Base-by-base conservation (phyloP, 37 sponge, comb jelly and placozoan species). In the Hexactinellida sp. region DNA sequence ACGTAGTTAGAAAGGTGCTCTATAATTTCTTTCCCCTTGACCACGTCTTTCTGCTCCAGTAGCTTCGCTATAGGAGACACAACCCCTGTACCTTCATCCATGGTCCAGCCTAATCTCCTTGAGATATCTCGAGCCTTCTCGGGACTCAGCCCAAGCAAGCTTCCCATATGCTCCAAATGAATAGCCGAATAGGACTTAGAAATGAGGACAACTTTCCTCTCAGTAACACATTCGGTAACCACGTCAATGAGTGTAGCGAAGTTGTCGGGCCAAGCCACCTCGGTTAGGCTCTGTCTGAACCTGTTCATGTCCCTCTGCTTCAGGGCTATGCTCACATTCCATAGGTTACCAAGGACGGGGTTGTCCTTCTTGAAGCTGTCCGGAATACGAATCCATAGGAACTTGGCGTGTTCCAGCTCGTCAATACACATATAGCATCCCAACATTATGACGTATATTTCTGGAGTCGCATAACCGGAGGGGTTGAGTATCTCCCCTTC, bases 371-470 rank as follows among this genome's bases (percentile, higher is more conserved):
- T 63, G 76, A 63, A 63, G 76, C 3, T 25, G 13, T 63, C 76
- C 5, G 76, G 76, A 32, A 63, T 63, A 3, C 76, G 25, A n/a
- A 28, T n/a, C 76, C 76, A 63, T 10, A 63, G 76, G 34, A 63
- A 63, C 76, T 63, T 63, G 34, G 76, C 76, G 30, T 63, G 76
- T 63, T 32, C 76, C 34, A 63, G 76, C 76, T 63, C 76, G 13
- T 63, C 76, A 25, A 1, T 63, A 63, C 19, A 7, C 34, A 63
- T 7, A n/a, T 63, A 63, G 76, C 28, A 63, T n/a, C 76, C 76
- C 25, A 63, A 28, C 76, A 63, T 63, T 10, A 63, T 63, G 32
- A n/a, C 34, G 30, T 63, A 63, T 63, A 63, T 28, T n/a, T 63
- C 76, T 25, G 76, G 25, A 7, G 76, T 63, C 25, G 76, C 76